Evolutionary conservation across 2,113 vertebrate species (phyloP), one percentile per base, ranked within the genome.

Genomic region (Micronycteris hirsuta): DNA sequence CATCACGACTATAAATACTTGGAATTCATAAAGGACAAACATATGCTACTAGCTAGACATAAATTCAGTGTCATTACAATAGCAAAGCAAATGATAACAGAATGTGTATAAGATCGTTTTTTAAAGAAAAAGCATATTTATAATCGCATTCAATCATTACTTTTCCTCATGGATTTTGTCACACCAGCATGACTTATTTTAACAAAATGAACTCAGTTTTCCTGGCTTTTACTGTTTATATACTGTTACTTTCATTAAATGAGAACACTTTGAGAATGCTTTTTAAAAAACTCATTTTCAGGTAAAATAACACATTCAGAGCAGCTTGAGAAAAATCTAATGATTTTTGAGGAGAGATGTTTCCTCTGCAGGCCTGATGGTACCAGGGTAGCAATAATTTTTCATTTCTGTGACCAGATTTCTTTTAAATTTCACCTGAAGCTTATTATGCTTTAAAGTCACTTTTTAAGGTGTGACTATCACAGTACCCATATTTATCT

Each of bases 271-370:
- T 94, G 71, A 54, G 76, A 91, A 56, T 70, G 4, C 3, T 43
- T 71, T 56, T 91, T 82, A 31, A 36, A 56, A 71, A 82, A 43
- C 24, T 70, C 11, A 52, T 47, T 74, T 80, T 91, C 33, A 84
- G 22, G 26, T 84, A 26, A 95, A 93, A 88, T 84, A 80, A 91
- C 41, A 93, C 47, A 74, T 81, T 82, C 45, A 88, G 22, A 93
- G 36, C 38, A 85, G 26, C 41, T 80, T 82, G 65, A 91, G 45
- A 73, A 97, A 95, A 94, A 58, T 41, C 54, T 95, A 58, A 67
- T 78, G 5, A 67, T 74, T 89, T 83, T 93, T 86, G 16, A 82
- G 20, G 24, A 31, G 47, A 15, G 2, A 20, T 76, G 20, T 87
- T 94, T 90, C 19, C 16, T 84, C 1, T 49, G 43, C n/a, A 74